Evolutionary conservation across 2,888 invertebrate genomes (phyloP).

Genomic region (Drosophila nr. perissopoda): DNA sequence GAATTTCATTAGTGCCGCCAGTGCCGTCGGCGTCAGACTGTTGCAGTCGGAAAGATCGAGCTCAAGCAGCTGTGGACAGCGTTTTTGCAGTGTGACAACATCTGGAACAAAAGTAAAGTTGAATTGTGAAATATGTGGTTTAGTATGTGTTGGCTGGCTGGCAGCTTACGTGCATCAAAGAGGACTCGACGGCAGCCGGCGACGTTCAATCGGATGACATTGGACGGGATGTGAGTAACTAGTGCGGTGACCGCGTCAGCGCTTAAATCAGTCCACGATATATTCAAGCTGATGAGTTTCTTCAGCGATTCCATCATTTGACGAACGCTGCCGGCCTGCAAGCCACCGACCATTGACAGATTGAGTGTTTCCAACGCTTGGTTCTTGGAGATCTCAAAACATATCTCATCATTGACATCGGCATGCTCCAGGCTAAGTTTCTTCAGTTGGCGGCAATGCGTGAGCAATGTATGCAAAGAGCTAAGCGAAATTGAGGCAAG

Average conservation of each 20-base stretch:
- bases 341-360: slow-evolving; percentile 92
- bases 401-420: slow-evolving; percentile 87
- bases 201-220: slow-evolving; percentile 91
- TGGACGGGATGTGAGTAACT: slow-evolving; percentile 87
- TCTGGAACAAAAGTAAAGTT: slow-evolving; percentile 86
- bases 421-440: slow-evolving; percentile 95
- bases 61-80: slow-evolving; percentile 91
- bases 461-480: slow-evolving; percentile 87
- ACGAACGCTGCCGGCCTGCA: slow-evolving; percentile 88
- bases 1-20: slow-evolving; percentile 87
- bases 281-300: slow-evolving; percentile 88
- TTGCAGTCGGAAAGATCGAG: slow-evolving; percentile 96
- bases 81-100: slow-evolving; percentile 87
- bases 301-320: slow-evolving; percentile 86
- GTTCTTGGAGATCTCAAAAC: slow-evolving; percentile 89
- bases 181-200: slow-evolving; percentile 92
- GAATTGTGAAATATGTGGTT: neutral
- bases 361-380: slow-evolving; percentile 91
- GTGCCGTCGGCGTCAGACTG: slow-evolving; percentile 87
- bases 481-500: slow-evolving; percentile 89
- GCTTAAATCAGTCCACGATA: slow-evolving; percentile 92
- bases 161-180: slow-evolving; percentile 90
- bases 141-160: neutral
- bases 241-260: slow-evolving; percentile 87
- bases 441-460: slow-evolving; percentile 89